These are phyloP conservation scores for Drosophila mayri DNA, from an alignment of 1,140 invertebrate species.

Conservation along the genomic window DNA sequence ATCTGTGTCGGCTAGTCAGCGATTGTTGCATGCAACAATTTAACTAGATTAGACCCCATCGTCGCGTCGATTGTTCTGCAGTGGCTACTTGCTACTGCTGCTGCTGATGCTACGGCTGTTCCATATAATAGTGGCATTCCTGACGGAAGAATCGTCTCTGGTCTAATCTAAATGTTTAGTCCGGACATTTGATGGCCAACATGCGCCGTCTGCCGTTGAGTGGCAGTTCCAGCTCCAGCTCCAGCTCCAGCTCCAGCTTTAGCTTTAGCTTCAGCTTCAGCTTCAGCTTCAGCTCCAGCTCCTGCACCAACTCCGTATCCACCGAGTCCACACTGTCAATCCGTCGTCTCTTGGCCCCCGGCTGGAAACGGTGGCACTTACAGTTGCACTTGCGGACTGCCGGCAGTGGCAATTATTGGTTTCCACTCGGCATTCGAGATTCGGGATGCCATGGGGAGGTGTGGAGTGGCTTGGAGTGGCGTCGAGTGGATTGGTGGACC, in stretches of 20 bases:
- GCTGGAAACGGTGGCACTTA: conserved; percentile 78
- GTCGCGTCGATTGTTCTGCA: conserved; percentile 71
- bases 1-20: conserved; percentile 41
- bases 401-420: conserved; percentile 72
- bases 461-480: conserved; percentile 30
- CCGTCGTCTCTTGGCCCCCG: conserved; percentile 46
- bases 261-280: no score
- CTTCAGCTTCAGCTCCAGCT: conserved; percentile 32
- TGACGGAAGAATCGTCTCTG: conserved; percentile 72
- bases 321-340: conserved; percentile 60
- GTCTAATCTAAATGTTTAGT: conserved; percentile 81
- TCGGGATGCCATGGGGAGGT: conserved; percentile 17
- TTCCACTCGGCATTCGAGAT: conserved; percentile 44
- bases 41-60: conserved; percentile 74
- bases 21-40: conserved; percentile 82
- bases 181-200: conserved; percentile 79
- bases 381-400: conserved; percentile 80
- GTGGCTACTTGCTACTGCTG: conserved; percentile 18
- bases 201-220: conserved; percentile 72
- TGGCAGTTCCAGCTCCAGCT: conserved; percentile 65
- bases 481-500: conserved; percentile 15
- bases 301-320: background rate
- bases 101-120: conserved; percentile 28
- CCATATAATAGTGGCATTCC: conserved; percentile 79
- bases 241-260: conserved; percentile 34